These are phyloP conservation scores for Halocaridina rubra DNA, from an alignment of 2,888 invertebrate species.

Conservation along the genomic window DNA sequence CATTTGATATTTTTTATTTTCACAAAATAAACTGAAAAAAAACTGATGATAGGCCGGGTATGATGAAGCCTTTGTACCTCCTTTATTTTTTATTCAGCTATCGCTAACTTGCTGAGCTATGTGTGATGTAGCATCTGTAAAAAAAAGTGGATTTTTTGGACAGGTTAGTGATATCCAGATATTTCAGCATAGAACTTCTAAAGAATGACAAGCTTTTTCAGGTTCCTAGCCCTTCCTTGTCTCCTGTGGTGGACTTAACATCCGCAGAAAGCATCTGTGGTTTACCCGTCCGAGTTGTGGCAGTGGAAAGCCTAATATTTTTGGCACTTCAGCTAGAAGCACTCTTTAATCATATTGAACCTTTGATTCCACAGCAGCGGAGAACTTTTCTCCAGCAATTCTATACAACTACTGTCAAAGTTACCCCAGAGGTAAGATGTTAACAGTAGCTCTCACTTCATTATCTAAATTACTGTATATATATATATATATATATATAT, in stretches of 20 bases:
- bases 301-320: slow-evolving; percentile 92
- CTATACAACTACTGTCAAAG: slow-evolving; percentile 65
- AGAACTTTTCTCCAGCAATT: slow-evolving; percentile 72
- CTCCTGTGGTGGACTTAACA: slow-evolving; percentile 72
- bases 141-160: too few species aligned
- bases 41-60: too few species aligned
- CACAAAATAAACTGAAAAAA: too few species aligned
- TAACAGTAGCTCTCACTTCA: neutral
- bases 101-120: too few species aligned
- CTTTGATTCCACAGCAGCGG: slow-evolving; percentile 77
- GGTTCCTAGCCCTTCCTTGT: slow-evolving; percentile 73
- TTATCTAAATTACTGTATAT: neutral
- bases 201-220: slow-evolving; percentile 57
- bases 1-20: too few species aligned
- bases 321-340: slow-evolving; percentile 87
- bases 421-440: slow-evolving; percentile 45
- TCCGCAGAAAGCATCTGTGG: slow-evolving; percentile 81
- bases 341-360: slow-evolving; percentile 86
- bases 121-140: too few species aligned
- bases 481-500: too few species aligned
- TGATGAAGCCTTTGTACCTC: too few species aligned
- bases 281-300: slow-evolving; percentile 86
- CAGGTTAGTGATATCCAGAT: too few species aligned
- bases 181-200: too few species aligned
- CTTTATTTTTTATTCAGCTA: too few species aligned